Percentiles rank a stretch among this genome's conserved stretches.
Evolutionary conservation across 2,888 invertebrate genomes (phyloP).

Genomic region (Yponomeuta cagnagella): DNA sequence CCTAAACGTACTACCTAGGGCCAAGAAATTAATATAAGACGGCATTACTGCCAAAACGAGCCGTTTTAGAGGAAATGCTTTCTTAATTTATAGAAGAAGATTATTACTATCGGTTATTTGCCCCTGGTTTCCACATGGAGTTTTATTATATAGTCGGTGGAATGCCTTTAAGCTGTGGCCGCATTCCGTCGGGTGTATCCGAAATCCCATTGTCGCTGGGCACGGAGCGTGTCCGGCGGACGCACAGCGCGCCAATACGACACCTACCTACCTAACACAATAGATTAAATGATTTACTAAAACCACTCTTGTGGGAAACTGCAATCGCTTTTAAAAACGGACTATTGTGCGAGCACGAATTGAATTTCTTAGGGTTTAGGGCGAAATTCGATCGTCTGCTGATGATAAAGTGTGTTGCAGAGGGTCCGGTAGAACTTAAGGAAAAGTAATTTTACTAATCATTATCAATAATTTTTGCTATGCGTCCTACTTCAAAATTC

Average conservation of each 20-base stretch:
- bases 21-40: too few relatives aligned
- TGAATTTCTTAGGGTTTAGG: background rate
- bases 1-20: too few relatives aligned
- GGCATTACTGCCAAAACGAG: too few relatives aligned
- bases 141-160: background rate
- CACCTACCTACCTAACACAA: conserved; percentile 53
- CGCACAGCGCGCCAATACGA: conserved; percentile 40
- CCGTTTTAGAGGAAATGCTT: background rate
- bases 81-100: conserved; percentile 15
- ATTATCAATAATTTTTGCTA: too few relatives aligned
- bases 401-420: background rate
- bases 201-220: conserved; percentile 41
- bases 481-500: too few relatives aligned
- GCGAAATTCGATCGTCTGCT: background rate
- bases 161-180: conserved; percentile 12
- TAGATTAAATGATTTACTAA: conserved; percentile 46
- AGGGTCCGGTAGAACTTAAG: too few relatives aligned
- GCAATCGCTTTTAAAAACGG: conserved; percentile 11
- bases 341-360: conserved; percentile 14
- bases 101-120: background rate
- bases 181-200: conserved; percentile 36
- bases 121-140: background rate
- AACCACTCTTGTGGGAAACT: conserved; percentile 30
- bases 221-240: conserved; percentile 46
- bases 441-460: too few relatives aligned